Evolutionary conservation across 2,797 vertebrate genomes (phyloP), one percentile per base, ranked within the genome.

Genomic region (Cichlasoma orientale): DNA sequence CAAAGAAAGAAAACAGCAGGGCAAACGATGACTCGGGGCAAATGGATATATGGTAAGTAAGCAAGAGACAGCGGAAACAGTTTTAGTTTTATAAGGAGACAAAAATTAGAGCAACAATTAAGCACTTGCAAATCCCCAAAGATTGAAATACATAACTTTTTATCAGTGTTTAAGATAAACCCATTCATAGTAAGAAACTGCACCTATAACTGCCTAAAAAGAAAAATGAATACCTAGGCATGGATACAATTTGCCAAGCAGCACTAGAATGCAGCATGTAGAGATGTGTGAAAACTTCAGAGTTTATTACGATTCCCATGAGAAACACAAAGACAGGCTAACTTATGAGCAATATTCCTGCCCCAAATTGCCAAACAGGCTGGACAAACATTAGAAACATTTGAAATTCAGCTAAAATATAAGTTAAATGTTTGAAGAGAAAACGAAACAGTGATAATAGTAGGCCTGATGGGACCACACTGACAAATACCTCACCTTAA

Each of bases 221-320:
- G 19, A 50, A 68, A 66, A 10, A 68, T 18, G 1, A 50, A 68
- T 18, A n/a, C 41, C 25, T n/a, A 68, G 61, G 10, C 2, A 4
- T 68, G 41, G 61, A 50, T 50, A 50, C 10, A 47, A 29, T 47
- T 66, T 66, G 9, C 41, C 61, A 68, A 23, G 16, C 10, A 75
- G 82, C 79, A 69, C 63, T 58, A 31, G 70, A 74, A 79, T 29
- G 41, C 77, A 63, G 33, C 14, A 38, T 57, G 76, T 61, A 61
- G 74, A 44, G 75, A 80, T 33, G 53, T 61, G 71, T 75, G 80
- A 82, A 74, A 56, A 74, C 47, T 21, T 84, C 72, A 66, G 61
- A 80, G 74, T 78, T 72, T n/a, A 41, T 75, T 52, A 69, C n/a
- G 56, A 83, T 78, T 79, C 79, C 78, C 75, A 80, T 7, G 50